These are phyloP conservation scores for Hiodon tergisus DNA, from an alignment of 2,113 vertebrate genomes.

Conservation along the genomic window DNA sequence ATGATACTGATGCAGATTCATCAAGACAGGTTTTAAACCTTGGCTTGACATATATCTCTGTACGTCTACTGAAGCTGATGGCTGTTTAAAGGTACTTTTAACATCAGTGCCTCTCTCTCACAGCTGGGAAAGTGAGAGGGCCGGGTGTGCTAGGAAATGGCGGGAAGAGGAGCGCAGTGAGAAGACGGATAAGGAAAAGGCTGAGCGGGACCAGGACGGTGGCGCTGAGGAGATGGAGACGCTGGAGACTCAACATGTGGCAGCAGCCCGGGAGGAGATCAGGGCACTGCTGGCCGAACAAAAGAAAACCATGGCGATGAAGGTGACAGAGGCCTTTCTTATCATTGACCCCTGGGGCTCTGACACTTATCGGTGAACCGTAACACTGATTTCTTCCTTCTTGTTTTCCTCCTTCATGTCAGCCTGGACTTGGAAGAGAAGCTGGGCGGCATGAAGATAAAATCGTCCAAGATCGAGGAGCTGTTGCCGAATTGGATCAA, in stretches of 20 bases:
- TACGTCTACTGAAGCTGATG: too few species aligned
- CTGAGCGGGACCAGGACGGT: not conserved
- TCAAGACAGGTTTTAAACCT: not conserved
- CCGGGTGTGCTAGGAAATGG: constrained; percentile 15
- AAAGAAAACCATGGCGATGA: constrained; percentile 33
- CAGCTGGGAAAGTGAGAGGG: constrained; percentile 59
- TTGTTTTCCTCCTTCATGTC: constrained; percentile 31
- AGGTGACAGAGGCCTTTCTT: constrained; percentile 32
- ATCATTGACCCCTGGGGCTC: not conserved
- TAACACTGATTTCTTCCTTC: not conserved
- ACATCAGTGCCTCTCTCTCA: not conserved
- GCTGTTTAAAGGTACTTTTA: not conserved
- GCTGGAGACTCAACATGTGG: constrained; percentile 45
- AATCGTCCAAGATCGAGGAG: constrained; percentile 51
- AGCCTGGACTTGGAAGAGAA: constrained; percentile 54
- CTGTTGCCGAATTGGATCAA: constrained; percentile 44
- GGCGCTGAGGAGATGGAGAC: constrained; percentile 21
- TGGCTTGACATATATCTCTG: not conserved
- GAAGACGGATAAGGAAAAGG: constrained; percentile 16
- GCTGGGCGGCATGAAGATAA: constrained; percentile 45
- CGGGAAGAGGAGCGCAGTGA: not conserved
- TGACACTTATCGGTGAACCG: not conserved
- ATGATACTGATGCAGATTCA: not conserved
- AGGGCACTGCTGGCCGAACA: constrained; percentile 50
- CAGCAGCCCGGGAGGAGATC: constrained; percentile 50